These are phyloP conservation scores for Ophion obscuratus DNA, from an alignment of 2,888 invertebrate genomes.

Conservation along the genomic window DNA sequence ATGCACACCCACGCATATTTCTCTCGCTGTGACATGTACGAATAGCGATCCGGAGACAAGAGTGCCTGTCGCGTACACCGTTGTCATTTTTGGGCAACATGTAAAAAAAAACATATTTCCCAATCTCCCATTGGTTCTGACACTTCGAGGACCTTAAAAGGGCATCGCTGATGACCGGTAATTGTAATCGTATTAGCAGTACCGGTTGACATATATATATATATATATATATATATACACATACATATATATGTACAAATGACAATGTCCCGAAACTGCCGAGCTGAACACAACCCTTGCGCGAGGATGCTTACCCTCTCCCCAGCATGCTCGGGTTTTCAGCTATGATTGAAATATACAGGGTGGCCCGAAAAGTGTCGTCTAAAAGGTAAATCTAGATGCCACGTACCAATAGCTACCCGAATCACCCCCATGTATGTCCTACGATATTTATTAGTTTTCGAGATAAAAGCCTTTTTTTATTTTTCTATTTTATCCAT, in stretches of 20 bases:
- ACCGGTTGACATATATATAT: not conserved
- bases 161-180: not conserved
- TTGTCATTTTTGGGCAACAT: not conserved
- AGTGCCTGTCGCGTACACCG: not conserved
- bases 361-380: not conserved
- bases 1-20: not conserved
- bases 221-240: not conserved
- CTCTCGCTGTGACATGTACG: not conserved
- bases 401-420: too few species aligned
- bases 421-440: too few species aligned
- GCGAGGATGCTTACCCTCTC: slow-evolving; percentile 29
- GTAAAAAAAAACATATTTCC: not conserved
- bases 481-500: too few species aligned
- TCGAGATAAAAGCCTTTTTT: too few species aligned
- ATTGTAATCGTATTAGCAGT: not conserved
- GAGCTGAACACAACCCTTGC: slow-evolving; percentile 10
- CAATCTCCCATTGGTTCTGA: not conserved
- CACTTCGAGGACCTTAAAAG: not conserved
- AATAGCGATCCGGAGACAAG: not conserved
- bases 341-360: slow-evolving; percentile 10
- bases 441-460: too few species aligned
- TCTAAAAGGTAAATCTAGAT: too few species aligned
- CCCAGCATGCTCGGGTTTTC: slow-evolving; percentile 35
- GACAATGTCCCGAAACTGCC: not conserved
- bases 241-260: not conserved